These are phyloP conservation scores for Enteromius paludinosus DNA, from an alignment of 2,797 vertebrate species.

Conservation along the genomic window DNA sequence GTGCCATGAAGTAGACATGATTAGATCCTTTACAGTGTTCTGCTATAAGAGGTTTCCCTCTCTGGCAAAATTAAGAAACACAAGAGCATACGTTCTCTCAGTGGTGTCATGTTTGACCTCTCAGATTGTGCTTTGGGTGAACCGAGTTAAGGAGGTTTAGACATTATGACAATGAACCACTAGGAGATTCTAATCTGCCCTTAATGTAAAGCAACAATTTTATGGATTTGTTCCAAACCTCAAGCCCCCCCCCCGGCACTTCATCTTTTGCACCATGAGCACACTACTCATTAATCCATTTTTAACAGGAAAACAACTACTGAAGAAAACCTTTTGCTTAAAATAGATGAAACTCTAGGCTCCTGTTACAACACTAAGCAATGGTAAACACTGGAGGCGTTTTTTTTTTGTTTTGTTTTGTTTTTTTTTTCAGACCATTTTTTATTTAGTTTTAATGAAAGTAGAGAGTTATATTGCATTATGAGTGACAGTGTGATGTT, in stretches of 20 bases:
- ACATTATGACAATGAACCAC: constrained; percentile 11
- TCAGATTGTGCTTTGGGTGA: not conserved
- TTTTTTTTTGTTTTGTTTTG: constrained; percentile 61
- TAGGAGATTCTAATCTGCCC: constrained; percentile 24
- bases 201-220: constrained; percentile 17
- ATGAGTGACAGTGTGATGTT: constrained; percentile 65
- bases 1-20: constrained; percentile 21
- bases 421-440: constrained; percentile 57
- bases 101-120: constrained; percentile 15
- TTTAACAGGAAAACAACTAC: constrained; percentile 72
- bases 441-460: constrained; percentile 72
- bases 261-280: constrained; percentile 52
- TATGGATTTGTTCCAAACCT: constrained; percentile 26
- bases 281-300: constrained; percentile 48
- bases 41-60: constrained; percentile 33
- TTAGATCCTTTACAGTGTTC: constrained; percentile 38
- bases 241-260: constrained; percentile 17
- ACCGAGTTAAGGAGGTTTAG: constrained; percentile 8
- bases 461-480: constrained; percentile 67
- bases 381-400: constrained; percentile 83
- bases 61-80: constrained; percentile 15
- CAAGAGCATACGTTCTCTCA: not conserved
- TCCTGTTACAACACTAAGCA: constrained; percentile 77
- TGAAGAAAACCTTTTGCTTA: constrained; percentile 68
- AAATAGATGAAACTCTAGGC: constrained; percentile 59